phyloP scores from a whole-genome alignment of 2,113 vertebrate species.

The Gallinago paraguaiae region DNA sequence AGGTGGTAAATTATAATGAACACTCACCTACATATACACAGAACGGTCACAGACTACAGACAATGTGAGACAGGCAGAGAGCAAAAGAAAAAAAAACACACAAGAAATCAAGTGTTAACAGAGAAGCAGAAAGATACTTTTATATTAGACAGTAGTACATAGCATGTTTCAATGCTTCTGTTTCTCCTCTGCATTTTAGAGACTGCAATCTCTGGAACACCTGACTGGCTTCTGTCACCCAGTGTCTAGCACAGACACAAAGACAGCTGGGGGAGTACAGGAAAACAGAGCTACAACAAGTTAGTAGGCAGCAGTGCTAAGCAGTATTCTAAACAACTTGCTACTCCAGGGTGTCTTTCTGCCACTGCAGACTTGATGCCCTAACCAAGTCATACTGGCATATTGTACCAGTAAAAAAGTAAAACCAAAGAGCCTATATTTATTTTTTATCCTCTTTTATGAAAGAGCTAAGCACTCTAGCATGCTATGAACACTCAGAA shows the following conservation, averaged over 20 bases:
- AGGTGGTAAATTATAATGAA: background rate
- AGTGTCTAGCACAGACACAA: background rate
- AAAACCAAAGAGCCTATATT: background rate
- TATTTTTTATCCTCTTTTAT: background rate
- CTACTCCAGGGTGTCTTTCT: background rate
- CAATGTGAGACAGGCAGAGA: background rate
- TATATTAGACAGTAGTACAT: background rate
- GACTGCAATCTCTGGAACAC: background rate
- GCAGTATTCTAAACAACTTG: background rate
- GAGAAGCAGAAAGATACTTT: background rate
- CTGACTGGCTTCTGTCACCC: background rate
- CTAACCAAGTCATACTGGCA: background rate
- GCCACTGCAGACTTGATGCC: background rate
- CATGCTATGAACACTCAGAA: background rate
- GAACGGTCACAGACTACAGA: background rate
- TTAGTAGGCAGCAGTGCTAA: background rate
- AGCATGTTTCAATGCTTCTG: background rate
- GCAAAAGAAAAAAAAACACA: background rate
- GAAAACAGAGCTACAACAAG: background rate
- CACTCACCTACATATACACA: background rate
- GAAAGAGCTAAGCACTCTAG: background rate
- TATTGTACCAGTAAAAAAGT: background rate
- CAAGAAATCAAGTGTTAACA: background rate
- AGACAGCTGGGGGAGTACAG: background rate
- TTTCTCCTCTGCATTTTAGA: background rate